Evolutionary conservation across 2,888 invertebrate genomes (phyloP).

Genomic region (Agonopterix heracliana): DNA sequence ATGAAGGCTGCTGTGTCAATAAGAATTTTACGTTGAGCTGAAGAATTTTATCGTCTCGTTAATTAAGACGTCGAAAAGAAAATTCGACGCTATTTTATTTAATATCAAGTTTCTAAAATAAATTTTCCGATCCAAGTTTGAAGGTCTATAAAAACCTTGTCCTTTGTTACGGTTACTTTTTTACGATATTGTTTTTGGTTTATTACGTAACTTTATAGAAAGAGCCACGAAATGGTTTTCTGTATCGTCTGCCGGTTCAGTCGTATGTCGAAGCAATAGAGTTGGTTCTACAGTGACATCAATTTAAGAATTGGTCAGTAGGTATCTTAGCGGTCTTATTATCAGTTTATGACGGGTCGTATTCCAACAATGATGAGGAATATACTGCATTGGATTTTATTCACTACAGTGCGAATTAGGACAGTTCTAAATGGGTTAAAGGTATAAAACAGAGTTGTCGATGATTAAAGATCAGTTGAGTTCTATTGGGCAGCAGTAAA

Average conservation of each 20-base stretch:
- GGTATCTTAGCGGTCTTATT: conserved; percentile 23
- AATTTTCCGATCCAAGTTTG: background rate
- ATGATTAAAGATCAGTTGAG: too few relatives aligned
- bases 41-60: too few relatives aligned
- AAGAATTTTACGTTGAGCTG: too few relatives aligned
- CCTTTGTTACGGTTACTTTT: background rate
- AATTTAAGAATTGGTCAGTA: conserved; percentile 25
- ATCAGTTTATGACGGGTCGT: conserved; percentile 42
- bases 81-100: too few relatives aligned
- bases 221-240: conserved; percentile 15
- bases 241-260: conserved; percentile 5
- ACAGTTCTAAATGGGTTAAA: too few relatives aligned
- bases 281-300: conserved; percentile 21
- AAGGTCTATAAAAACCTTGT: conserved; percentile 3
- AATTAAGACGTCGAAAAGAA: too few relatives aligned
- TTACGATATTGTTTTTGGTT: conserved; percentile 38
- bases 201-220: conserved; percentile 24
- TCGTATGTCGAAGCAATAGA: conserved; percentile 15
- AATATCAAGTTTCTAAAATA: too few relatives aligned
- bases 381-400: too few relatives aligned
- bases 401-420: too few relatives aligned
- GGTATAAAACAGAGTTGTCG: too few relatives aligned
- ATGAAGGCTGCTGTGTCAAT: too few relatives aligned
- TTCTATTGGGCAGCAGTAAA: too few relatives aligned
- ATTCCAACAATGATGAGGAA: conserved; percentile 33